Percentiles rank a stretch among this genome's conserved stretches.
Evolutionary conservation across 2,888 invertebrate genomes (phyloP).

Genomic region (Andrena chrysosceles): DNA sequence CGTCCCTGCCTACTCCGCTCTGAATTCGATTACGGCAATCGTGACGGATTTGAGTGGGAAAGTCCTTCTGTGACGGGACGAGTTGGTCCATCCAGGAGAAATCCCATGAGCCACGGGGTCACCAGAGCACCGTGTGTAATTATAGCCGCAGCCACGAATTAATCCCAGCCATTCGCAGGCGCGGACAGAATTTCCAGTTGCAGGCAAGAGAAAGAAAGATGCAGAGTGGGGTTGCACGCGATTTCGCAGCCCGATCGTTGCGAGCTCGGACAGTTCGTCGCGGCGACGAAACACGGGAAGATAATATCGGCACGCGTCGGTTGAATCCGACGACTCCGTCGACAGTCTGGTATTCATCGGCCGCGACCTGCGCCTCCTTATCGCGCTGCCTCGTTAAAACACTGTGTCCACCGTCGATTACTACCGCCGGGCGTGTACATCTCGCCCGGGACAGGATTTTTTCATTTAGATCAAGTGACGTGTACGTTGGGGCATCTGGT

Average conservation of each 20-base stretch:
- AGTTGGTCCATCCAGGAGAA: not conserved
- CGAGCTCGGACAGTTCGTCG: constrained; percentile 42
- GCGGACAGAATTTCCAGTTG: constrained; percentile 19
- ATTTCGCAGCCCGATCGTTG: constrained; percentile 52
- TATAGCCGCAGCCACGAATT: not conserved
- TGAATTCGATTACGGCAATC: not conserved
- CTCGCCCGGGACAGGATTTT: not conserved
- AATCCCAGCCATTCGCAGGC: not conserved
- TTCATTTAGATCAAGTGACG: not conserved
- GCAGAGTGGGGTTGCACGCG: constrained; percentile 60
- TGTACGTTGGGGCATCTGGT: not conserved
- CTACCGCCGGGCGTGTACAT: not conserved
- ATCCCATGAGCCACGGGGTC: not conserved
- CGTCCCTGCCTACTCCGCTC: not conserved
- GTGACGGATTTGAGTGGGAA: not conserved
- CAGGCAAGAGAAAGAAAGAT: constrained; percentile 23
- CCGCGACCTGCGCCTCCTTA: constrained; percentile 15
- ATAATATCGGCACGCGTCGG: constrained; percentile 39
- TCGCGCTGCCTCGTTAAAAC: not conserved
- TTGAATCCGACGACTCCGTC: not conserved
- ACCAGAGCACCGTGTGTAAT: not conserved
- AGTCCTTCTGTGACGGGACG: not conserved
- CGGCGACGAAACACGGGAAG: constrained; percentile 51
- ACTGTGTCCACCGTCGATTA: not conserved
- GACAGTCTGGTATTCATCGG: constrained; percentile 25